Evolutionary conservation across 1,140 invertebrate species (phyloP).

Genomic region (Sweltsa coloradensis): DNA sequence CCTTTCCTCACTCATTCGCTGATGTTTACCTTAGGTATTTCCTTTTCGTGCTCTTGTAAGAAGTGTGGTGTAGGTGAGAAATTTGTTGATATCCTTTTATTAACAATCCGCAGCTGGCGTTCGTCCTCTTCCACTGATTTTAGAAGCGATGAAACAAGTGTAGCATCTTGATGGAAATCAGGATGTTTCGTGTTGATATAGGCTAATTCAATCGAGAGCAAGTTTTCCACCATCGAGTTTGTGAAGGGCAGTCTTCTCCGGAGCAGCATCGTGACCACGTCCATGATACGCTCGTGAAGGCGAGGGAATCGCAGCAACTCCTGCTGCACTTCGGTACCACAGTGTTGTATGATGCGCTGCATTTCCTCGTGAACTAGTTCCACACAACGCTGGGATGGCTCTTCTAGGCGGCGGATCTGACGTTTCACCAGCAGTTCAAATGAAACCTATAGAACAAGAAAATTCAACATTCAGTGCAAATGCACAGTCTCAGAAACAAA

Average conservation of each 20-base stretch:
- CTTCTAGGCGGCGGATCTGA: conserved; percentile 90
- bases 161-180: conserved; percentile 92
- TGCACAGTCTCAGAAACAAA: no score
- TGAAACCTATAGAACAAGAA: no score
- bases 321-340: conserved; percentile 92
- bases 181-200: conserved; percentile 99
- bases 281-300: conserved; percentile 92
- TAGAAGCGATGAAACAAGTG: conserved; percentile 63
- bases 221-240: conserved; percentile 95
- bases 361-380: conserved; percentile 98
- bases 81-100: no score
- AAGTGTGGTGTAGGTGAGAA: no score
- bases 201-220: conserved; percentile 91
- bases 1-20: no score
- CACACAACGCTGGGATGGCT: conserved; percentile 93
- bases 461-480: no score
- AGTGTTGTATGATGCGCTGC: conserved; percentile 97
- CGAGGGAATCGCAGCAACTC: conserved; percentile 98
- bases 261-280: conserved; percentile 91
- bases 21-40: no score
- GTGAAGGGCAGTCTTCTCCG: conserved; percentile 81
- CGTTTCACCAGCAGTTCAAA: conserved; percentile 89
- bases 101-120: neutral
- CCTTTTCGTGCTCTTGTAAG: no score
- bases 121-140: conserved; percentile 40